Percentiles rank a stretch among this genome's conserved stretches.
phyloP scores from a whole-genome alignment of 2,888 invertebrate genomes.

The Drosophila macrospina region DNA sequence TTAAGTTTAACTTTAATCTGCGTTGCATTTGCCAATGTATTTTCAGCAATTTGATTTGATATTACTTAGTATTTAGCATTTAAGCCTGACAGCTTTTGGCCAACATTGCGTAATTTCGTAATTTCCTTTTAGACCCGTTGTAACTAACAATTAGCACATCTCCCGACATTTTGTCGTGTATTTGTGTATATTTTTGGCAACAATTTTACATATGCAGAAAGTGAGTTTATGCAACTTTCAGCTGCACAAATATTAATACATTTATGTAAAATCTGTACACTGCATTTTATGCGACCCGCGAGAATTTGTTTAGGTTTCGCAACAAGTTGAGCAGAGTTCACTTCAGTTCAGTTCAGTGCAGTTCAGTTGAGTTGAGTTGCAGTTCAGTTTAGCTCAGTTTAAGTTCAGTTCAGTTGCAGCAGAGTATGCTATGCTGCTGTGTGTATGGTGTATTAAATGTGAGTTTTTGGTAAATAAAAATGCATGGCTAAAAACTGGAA shows the following conservation, averaged over 20 bases:
- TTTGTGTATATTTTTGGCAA: no score
- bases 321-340: slow-evolving; percentile 22
- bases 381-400: slow-evolving; percentile 20
- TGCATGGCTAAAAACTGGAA: slow-evolving; percentile 37
- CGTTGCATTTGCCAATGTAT: background rate
- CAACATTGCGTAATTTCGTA: slow-evolving; percentile 15
- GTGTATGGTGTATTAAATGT: slow-evolving; percentile 50
- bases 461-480: slow-evolving; percentile 54
- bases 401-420: no score
- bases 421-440: background rate
- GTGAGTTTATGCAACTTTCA: slow-evolving; percentile 53
- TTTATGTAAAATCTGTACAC: slow-evolving; percentile 65
- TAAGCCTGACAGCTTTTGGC: slow-evolving; percentile 29
- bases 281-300: slow-evolving; percentile 72
- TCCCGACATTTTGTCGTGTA: slow-evolving; percentile 36
- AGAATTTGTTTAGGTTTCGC: slow-evolving; percentile 50
- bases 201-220: slow-evolving; percentile 1
- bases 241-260: slow-evolving; percentile 68
- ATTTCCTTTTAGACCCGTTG: slow-evolving; percentile 9
- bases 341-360: slow-evolving; percentile 2
- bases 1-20: slow-evolving; percentile 18
- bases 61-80: no score
- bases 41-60: slow-evolving; percentile 17
- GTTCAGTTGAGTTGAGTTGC: slow-evolving; percentile 15
- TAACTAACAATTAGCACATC: slow-evolving; percentile 62